Conservation (phyloP, 2,888 invertebrate species). For the Trissoscelio sp. region DNA sequence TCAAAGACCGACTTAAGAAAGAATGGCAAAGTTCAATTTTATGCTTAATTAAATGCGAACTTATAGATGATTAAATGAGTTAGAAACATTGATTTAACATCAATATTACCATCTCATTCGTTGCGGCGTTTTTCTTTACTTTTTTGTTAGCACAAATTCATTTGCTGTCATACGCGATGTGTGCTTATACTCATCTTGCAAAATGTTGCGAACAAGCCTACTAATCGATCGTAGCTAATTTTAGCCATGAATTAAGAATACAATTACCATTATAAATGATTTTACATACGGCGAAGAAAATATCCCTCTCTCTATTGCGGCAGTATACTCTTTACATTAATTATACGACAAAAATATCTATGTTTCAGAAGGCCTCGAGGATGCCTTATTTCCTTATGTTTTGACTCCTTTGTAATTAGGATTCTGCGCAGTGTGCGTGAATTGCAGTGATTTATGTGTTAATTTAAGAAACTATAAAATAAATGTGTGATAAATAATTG, state of each 20-base stretch:
- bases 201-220: conserved; percentile 46
- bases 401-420: conserved; percentile 51
- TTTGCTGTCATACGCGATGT: conserved; percentile 6
- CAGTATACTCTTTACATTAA: conserved; percentile 56
- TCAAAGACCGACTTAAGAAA: conserved; percentile 63
- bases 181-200: conserved; percentile 17
- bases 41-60: conserved; percentile 11
- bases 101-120: not conserved
- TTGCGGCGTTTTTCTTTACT: conserved; percentile 4
- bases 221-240: conserved; percentile 52
- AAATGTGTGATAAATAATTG: not conserved
- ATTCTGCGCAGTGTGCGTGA: conserved; percentile 57
- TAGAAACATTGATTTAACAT: not conserved
- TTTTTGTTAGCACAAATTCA: conserved; percentile 17
- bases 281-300: conserved; percentile 54
- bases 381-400: conserved; percentile 62
- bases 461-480: not conserved
- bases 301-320: conserved; percentile 55
- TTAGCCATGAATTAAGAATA: conserved; percentile 36
- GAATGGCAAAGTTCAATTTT: conserved; percentile 15
- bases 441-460: conserved; percentile 5
- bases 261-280: conserved; percentile 54
- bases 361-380: conserved; percentile 70
- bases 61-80: not conserved
- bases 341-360: conserved; percentile 69